Conservation (phyloP, 2,888 invertebrate species). For the Thyatira batis region DNA sequence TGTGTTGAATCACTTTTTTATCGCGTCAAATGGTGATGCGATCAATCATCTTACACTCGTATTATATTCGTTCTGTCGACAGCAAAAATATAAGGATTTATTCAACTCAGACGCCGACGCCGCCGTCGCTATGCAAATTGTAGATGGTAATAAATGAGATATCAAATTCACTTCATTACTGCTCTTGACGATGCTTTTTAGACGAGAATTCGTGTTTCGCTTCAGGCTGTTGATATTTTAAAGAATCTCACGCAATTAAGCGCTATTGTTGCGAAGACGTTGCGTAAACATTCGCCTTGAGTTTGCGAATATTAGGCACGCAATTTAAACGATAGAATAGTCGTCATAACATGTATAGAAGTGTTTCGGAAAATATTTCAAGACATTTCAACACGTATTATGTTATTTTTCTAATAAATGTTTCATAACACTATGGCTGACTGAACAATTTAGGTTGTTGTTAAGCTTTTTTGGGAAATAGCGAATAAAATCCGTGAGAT, state of each 20-base stretch:
- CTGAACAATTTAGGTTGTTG: too few species aligned
- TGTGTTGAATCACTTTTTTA: conserved; percentile 28
- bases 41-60: conserved; percentile 17
- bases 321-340: too few species aligned
- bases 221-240: not conserved
- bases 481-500: not conserved
- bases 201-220: not conserved
- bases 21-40: conserved; percentile 22
- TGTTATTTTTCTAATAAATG: not conserved
- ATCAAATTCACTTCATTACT: conserved; percentile 10
- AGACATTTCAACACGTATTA: too few species aligned
- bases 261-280: not conserved
- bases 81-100: conserved; percentile 21
- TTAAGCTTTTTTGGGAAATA: too few species aligned
- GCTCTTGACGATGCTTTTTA: not conserved
- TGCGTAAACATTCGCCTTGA: not conserved
- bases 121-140: not conserved
- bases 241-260: not conserved
- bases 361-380: too few species aligned
- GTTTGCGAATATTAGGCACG: not conserved
- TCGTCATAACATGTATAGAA: too few species aligned
- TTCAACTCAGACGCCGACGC: not conserved
- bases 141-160: not conserved
- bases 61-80: conserved; percentile 34
- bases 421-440: too few species aligned